Evolutionary conservation across 2,113 vertebrate species (phyloP), one percentile per base, ranked within the genome.

Genomic region (Gavia stellata): DNA sequence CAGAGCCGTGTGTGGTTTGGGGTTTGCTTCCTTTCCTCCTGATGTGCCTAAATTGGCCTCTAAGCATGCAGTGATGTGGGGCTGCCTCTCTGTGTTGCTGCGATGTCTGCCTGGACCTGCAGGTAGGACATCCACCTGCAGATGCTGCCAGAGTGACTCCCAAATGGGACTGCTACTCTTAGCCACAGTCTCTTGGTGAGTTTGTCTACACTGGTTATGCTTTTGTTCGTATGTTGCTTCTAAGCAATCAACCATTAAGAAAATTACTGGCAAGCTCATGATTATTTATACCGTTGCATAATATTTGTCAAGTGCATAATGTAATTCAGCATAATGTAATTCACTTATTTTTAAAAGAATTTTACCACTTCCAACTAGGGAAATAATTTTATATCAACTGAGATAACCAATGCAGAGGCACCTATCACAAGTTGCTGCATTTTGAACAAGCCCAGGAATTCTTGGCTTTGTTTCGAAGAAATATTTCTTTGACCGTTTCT

Each of bases 181-280:
- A 70, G 24, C 36, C 42, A 23, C 31, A 40, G 47, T 53, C 14
- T n/a, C 12, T 20, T 72, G 50, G 34, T 74, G 29, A 78, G 15
- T 73, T 56, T 94, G 50, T 67, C 73, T 86, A 9, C 10, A 21
- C 29, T 12, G 16, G 29, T 58, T 73, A 47, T 42, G 16, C 21
- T 88, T 88, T 49, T 56, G 31, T 58, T 73, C 40, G 26, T 53
- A n/a, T 50, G 58, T 24, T 92, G 11, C 40, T 95, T 70, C 42
- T 58, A 61, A 49, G 19, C 33, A 93, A 65, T 91, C 52, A 80
- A 12, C 28, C 56, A 83, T 88, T 94, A 89, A 95, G 72, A 86
- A 90, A 68, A 66, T 50, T 68, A 23, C 61, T 82, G 38, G 24
- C 8, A 95, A 87, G 33, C 26, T 95, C 12, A 16, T 7, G 5